Evolutionary conservation across 1,140 invertebrate genomes (phyloP).

Genomic region (Oryzaephilus surinamensis): DNA sequence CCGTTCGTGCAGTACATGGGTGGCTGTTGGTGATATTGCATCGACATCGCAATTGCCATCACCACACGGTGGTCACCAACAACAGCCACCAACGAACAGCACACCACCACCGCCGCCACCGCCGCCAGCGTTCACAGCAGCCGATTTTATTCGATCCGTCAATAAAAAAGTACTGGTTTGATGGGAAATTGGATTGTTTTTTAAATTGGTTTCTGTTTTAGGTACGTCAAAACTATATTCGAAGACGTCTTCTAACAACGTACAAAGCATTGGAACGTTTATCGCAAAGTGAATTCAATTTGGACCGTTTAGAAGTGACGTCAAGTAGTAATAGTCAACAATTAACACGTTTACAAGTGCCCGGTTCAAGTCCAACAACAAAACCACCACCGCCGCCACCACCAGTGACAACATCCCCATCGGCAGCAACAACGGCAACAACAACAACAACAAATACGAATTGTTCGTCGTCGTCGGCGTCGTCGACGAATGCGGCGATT

Average conservation of each 20-base stretch:
- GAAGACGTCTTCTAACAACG: slow-evolving; percentile 61
- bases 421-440: slow-evolving; percentile 24
- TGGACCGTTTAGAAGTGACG: slow-evolving; percentile 58
- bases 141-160: slow-evolving; percentile 64
- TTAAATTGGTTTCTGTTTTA: slow-evolving; percentile 27
- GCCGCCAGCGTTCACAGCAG: slow-evolving; percentile 50
- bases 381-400: slow-evolving; percentile 18
- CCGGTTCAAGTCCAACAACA: slow-evolving; percentile 36
- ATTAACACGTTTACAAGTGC: slow-evolving; percentile 41
- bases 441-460: slow-evolving; percentile 34
- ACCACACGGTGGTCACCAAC: slow-evolving; percentile 49
- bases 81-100: slow-evolving; percentile 40
- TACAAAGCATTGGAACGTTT: slow-evolving; percentile 71
- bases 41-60: slow-evolving; percentile 62
- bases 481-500: slow-evolving; percentile 32
- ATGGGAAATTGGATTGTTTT: background rate
- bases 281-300: slow-evolving; percentile 71
- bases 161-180: slow-evolving; percentile 62
- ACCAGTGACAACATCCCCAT: slow-evolving; percentile 2
- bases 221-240: slow-evolving; percentile 64
- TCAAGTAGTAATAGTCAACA: slow-evolving; percentile 32
- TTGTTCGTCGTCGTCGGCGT: slow-evolving; percentile 19
- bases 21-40: slow-evolving; percentile 63
- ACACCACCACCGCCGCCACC: slow-evolving; percentile 39
- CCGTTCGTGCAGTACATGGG: slow-evolving; percentile 77